Conservation (phyloP, 2,113 vertebrate genomes). For the Hymenochirus boettgeri region DNA sequence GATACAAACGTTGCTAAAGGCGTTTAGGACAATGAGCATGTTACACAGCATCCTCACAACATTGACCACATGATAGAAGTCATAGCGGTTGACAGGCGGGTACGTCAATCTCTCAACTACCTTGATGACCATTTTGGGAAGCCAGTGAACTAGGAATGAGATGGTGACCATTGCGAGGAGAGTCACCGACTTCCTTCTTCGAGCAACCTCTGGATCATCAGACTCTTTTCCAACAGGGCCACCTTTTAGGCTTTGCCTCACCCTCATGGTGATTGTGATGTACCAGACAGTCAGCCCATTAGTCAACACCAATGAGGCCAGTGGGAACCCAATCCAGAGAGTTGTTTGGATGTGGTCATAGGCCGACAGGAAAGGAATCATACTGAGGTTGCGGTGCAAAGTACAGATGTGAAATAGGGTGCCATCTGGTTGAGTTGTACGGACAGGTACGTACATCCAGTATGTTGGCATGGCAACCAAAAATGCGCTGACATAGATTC, state of each 20-base stretch:
- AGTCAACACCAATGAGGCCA: conserved; percentile 19
- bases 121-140: conserved; percentile 36
- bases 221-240: conserved; percentile 4
- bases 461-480: conserved; percentile 32
- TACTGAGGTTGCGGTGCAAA: conserved; percentile 14
- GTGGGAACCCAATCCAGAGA: conserved; percentile 26
- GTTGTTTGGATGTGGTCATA: conserved; percentile 35
- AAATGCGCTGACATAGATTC: conserved; percentile 11
- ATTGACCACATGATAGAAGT: conserved; percentile 25
- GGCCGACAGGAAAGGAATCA: conserved; percentile 8
- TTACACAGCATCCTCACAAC: conserved; percentile 25
- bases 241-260: conserved; percentile 9
- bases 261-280: conserved; percentile 16
- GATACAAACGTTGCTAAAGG: conserved; percentile 35
- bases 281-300: conserved; percentile 30
- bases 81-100: conserved; percentile 22
- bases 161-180: conserved; percentile 28
- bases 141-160: conserved; percentile 26
- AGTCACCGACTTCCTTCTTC: conserved; percentile 37
- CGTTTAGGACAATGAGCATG: conserved; percentile 34
- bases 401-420: conserved; percentile 16
- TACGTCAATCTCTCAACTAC: conserved; percentile 26
- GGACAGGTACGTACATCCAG: conserved; percentile 35
- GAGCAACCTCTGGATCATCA: conserved; percentile 19
- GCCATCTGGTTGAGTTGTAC: conserved; percentile 16